Evolutionary conservation across 2,888 invertebrate genomes (phyloP).

Genomic region (Caenorhabditis sp.): DNA sequence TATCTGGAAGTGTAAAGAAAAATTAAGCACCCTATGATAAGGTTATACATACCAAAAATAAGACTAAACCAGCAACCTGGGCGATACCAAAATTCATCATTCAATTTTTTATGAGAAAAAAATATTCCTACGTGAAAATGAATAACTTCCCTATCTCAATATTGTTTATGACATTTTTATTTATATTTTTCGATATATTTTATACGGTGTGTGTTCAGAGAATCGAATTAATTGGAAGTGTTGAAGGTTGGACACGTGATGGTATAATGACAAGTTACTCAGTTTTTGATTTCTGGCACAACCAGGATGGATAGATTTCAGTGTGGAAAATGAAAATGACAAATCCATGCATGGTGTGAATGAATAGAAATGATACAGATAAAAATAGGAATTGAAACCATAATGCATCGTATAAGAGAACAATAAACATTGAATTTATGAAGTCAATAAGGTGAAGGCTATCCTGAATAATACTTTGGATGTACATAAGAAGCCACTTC

Average conservation of each 20-base stretch:
- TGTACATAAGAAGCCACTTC: slow-evolving; percentile 28
- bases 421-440: slow-evolving; percentile 32
- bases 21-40: no score
- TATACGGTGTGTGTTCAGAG: no score
- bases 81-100: no score
- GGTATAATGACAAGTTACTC: neutral
- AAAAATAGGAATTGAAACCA: slow-evolving; percentile 39
- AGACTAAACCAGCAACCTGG: no score
- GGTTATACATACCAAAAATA: no score
- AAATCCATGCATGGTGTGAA: slow-evolving; percentile 33
- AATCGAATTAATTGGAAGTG: neutral
- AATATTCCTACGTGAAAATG: no score
- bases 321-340: neutral
- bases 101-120: no score
- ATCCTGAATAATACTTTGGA: slow-evolving; percentile 40
- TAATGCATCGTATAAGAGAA: slow-evolving; percentile 24
- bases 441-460: slow-evolving; percentile 36
- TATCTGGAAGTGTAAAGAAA: no score
- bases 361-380: slow-evolving; percentile 35
- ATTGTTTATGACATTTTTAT: no score
- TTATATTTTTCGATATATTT: no score
- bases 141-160: no score
- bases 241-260: neutral
- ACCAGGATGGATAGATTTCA: neutral
- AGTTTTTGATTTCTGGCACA: neutral